Conservation (phyloP, 1,140 invertebrate genomes). For the Drosophila nigrodunni region DNA sequence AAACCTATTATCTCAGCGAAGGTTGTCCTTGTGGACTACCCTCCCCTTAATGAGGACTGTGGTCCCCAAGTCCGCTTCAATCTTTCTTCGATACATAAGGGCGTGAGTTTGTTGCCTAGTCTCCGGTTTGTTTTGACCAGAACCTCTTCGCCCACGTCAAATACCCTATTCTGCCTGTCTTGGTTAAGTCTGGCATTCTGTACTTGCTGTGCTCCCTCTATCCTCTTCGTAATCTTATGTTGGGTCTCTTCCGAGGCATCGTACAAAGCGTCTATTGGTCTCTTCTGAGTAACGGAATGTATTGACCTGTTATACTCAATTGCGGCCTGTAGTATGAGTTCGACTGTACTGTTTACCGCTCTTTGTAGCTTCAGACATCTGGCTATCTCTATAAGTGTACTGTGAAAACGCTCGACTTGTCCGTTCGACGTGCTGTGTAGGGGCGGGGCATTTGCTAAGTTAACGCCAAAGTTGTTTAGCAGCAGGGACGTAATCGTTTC, state of each 20-base stretch:
- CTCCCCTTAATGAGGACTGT: not conserved
- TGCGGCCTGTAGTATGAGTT: not conserved
- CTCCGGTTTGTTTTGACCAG: not conserved
- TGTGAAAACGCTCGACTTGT: too few relatives aligned
- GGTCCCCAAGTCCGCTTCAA: not conserved
- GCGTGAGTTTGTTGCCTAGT: not conserved
- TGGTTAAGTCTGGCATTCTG: too few relatives aligned
- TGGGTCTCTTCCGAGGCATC: not conserved
- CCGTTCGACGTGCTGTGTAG: too few relatives aligned
- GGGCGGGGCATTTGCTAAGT: too few relatives aligned
- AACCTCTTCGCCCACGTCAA: not conserved
- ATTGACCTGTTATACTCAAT: not conserved
- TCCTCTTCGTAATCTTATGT: too few relatives aligned
- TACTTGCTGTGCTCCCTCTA: too few relatives aligned
- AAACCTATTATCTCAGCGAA: not conserved
- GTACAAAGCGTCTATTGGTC: not conserved
- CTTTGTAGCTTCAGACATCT: not conserved
- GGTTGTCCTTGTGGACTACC: not conserved
- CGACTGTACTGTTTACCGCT: not conserved
- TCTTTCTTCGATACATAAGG: not conserved
- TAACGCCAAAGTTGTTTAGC: too few relatives aligned
- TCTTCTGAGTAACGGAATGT: not conserved
- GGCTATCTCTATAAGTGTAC: too few relatives aligned
- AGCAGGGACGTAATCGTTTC: too few relatives aligned
- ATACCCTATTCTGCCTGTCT: not conserved